Evolutionary conservation across 2,797 vertebrate species (phyloP).

Genomic region (Megalops cyprinoides): DNA sequence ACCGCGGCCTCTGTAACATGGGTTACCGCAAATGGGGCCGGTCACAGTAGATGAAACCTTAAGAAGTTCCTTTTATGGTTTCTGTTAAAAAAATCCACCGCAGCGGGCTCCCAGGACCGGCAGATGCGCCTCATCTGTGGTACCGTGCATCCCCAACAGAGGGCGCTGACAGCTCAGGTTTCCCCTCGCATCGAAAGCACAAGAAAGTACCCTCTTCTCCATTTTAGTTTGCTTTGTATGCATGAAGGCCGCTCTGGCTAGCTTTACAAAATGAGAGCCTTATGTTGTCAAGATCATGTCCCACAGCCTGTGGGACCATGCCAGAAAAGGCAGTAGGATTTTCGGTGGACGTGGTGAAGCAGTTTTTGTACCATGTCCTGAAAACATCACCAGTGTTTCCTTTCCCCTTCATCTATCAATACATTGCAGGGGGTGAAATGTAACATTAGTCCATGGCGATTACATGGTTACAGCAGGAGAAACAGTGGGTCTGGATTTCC

Average conservation of each 20-base stretch:
- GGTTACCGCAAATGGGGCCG: conserved; percentile 92
- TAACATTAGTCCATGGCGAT: conserved; percentile 55
- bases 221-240: conserved; percentile 68
- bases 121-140: conserved; percentile 45
- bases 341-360: conserved; percentile 41
- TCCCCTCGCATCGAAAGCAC: conserved; percentile 41
- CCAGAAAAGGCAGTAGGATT: conserved; percentile 17
- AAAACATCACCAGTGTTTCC: conserved; percentile 45
- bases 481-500: conserved; percentile 65
- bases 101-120: conserved; percentile 41
- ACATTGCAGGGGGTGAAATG: conserved; percentile 54
- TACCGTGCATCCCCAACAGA: conserved; percentile 74
- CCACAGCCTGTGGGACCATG: not conserved
- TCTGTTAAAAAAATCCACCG: conserved; percentile 79
- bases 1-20: conserved; percentile 93
- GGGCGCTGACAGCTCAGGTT: conserved; percentile 85
- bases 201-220: conserved; percentile 60
- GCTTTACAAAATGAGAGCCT: conserved; percentile 69
- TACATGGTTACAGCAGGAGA: conserved; percentile 53
- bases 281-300: conserved; percentile 40
- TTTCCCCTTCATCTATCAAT: conserved; percentile 17
- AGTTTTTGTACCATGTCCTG: not conserved
- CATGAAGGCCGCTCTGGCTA: conserved; percentile 31
- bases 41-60: conserved; percentile 92
- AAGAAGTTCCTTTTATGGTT: conserved; percentile 87